Conservation (phyloP, 1,140 invertebrate species). For the Aricia agestis region DNA sequence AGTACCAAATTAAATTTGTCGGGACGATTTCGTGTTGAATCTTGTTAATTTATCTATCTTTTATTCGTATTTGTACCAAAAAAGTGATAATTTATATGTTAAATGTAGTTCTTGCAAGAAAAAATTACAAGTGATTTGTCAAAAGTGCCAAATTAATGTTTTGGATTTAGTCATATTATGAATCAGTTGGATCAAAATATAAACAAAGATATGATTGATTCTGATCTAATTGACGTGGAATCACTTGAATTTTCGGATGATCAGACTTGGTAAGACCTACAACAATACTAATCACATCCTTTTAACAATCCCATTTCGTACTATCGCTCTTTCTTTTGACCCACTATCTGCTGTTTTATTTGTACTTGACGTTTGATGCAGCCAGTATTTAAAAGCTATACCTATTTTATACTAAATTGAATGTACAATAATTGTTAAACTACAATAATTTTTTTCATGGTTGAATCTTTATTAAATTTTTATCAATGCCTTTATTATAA, state of each 20-base stretch:
- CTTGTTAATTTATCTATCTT: conserved; percentile 48
- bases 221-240: conserved; percentile 72
- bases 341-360: conserved; percentile 5
- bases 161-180: conserved; percentile 60
- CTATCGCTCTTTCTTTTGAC: background rate
- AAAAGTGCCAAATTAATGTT: conserved; percentile 72
- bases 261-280: conserved; percentile 63
- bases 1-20: conserved; percentile 69
- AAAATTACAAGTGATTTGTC: conserved; percentile 60
- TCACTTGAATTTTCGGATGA: conserved; percentile 67
- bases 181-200: conserved; percentile 73
- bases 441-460: no score
- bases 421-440: no score
- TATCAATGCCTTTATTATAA: no score
- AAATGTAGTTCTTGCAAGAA: conserved; percentile 58
- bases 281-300: background rate
- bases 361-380: background rate
- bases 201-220: conserved; percentile 75
- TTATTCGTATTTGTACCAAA: conserved; percentile 43
- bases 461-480: no score
- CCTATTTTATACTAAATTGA: no score
- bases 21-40: conserved; percentile 60
- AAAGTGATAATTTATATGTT: conserved; percentile 47
- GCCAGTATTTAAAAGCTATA: background rate
- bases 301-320: background rate